Evolutionary conservation across 2,797 vertebrate genomes (phyloP).

Genomic region (Bradypodion ventrale): DNA sequence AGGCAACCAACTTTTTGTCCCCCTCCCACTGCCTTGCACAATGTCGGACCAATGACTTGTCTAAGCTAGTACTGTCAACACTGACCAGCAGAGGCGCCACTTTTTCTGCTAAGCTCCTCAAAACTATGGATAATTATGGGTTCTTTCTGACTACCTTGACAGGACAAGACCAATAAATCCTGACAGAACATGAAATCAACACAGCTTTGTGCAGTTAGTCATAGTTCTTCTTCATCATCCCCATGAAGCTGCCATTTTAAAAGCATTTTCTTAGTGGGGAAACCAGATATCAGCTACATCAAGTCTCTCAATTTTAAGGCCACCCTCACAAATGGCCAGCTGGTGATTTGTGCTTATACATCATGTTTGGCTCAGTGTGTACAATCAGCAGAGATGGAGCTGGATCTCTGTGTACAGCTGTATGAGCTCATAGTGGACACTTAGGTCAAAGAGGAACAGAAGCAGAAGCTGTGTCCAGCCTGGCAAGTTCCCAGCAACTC

Average conservation of each 20-base stretch:
- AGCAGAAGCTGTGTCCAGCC: background rate
- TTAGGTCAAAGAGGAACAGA: background rate
- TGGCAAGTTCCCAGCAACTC: background rate
- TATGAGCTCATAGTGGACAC: background rate
- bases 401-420: constrained; percentile 12
- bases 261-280: background rate
- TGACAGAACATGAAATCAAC: background rate
- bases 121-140: background rate
- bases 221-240: background rate
- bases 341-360: constrained; percentile 10
- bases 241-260: background rate
- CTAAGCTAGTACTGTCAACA: too few species aligned
- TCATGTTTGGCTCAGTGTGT: background rate
- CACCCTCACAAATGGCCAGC: constrained; percentile 22
- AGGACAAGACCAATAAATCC: background rate
- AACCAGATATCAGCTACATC: constrained; percentile 30
- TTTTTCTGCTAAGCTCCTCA: too few species aligned
- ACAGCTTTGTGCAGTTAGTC: background rate
- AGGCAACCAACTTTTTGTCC: background rate
- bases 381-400: constrained; percentile 1
- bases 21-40: too few species aligned
- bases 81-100: too few species aligned
- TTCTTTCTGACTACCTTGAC: background rate
- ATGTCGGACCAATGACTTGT: too few species aligned
- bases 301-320: constrained; percentile 13